phyloP scores from a whole-genome alignment of 2,113 vertebrate species.

The Aptenodytes forsteri region DNA sequence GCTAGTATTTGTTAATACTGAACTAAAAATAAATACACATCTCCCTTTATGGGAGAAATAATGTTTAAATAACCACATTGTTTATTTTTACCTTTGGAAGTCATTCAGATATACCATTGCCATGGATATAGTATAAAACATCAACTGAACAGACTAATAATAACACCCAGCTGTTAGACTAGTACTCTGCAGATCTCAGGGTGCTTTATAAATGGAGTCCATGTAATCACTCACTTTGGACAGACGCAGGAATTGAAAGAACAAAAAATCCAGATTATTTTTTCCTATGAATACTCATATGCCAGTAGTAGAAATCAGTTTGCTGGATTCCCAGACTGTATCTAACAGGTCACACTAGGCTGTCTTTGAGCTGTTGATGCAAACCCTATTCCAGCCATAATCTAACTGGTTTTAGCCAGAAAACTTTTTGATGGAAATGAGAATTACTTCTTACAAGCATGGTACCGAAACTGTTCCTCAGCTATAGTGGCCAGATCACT shows the following conservation, averaged over 20 bases:
- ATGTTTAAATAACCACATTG: constrained; percentile 8
- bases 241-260: neutral
- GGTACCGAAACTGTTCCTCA: neutral
- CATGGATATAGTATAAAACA: constrained; percentile 24
- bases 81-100: constrained; percentile 57
- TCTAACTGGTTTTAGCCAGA: neutral
- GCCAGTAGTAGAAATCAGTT: neutral
- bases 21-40: constrained; percentile 25
- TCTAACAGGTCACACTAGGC: neutral
- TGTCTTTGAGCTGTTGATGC: neutral
- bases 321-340: neutral
- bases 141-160: constrained; percentile 1
- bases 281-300: neutral
- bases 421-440: neutral
- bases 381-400: neutral
- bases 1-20: neutral
- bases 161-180: constrained; percentile 30
- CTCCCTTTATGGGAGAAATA: constrained; percentile 24
- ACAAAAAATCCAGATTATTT: neutral
- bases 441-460: neutral
- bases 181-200: neutral
- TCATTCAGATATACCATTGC: constrained; percentile 8
- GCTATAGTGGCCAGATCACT: neutral
- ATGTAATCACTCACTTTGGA: neutral
- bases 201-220: constrained; percentile 19